Evolutionary conservation across 2,797 vertebrate species (phyloP), one percentile per base, ranked within the genome.

Genomic region (Channa striata): DNA sequence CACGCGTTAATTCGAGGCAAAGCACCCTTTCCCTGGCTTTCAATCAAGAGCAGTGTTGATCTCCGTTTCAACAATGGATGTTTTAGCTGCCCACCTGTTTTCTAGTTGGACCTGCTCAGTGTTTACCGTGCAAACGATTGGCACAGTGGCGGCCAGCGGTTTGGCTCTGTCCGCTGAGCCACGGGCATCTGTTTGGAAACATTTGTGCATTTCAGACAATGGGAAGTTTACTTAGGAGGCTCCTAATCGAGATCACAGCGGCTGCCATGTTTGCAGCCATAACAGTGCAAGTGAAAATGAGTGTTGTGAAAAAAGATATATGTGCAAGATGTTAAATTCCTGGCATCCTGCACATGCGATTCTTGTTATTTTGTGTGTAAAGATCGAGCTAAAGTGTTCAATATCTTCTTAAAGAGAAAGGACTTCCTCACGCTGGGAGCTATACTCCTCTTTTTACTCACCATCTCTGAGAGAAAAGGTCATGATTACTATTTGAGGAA

Each of bases 401-500:
- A 11, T 54, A 21, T 59, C 9, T 2, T 47, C 9, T 39, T 8
- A 34, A 33, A 63, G 17, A 36, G 20, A 67, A 58, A 43, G 60
- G 43, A 66, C 67, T 58, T 78, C 56, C 11, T 80, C 50, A 51
- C 25, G 60, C 51, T 40, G 49, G 6, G 8, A 44, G 57, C 57
- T 36, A 9, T 46, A 56, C 21, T n/a, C 8, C 53, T 48, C 40
- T 67, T 59, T 69, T 78, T 25, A 23, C 73, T 61, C 58, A 39
- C 59, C 56, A 17, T 43, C 61, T 66, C 47, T 2, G 10, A 64
- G 52, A 68, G 74, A 82, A 92, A 89, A 90, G 82, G 84, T 77
- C 78, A 82, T 75, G 80, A 91, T 90, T 82, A 87, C 83, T 87
- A 60, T 81, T 72, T 63, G 64, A 77, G 77, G 48, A 37, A 69